These are phyloP conservation scores for Linepithema humile DNA, from an alignment of 1,140 invertebrate species.

Conservation along the genomic window DNA sequence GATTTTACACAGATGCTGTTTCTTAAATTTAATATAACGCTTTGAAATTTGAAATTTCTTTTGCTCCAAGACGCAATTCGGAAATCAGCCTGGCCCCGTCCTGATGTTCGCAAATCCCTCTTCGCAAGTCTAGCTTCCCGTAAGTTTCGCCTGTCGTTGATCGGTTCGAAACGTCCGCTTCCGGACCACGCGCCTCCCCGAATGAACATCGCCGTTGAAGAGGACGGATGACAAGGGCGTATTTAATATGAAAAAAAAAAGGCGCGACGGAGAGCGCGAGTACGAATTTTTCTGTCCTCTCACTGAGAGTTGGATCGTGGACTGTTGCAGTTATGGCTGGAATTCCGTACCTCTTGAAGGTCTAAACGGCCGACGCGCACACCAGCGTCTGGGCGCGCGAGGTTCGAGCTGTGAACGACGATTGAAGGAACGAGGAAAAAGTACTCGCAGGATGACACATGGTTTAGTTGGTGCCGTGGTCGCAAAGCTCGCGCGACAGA, in stretches of 20 bases:
- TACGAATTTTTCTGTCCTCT: conserved; percentile 61
- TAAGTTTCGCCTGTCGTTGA: conserved; percentile 37
- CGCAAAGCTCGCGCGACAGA: conserved; percentile 17
- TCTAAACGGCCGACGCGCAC: conserved; percentile 70
- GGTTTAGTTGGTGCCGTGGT: conserved; percentile 8
- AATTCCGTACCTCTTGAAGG: conserved; percentile 82
- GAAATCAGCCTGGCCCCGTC: conserved; percentile 27
- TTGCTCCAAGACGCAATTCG: neutral
- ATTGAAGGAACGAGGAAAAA: conserved; percentile 50
- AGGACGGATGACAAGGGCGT: neutral
- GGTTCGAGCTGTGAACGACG: conserved; percentile 41
- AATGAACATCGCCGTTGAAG: conserved; percentile 11
- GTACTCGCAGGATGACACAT: neutral
- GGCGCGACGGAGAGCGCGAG: conserved; percentile 45
- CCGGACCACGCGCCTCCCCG: neutral
- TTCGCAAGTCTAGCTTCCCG: neutral
- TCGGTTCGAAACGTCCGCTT: conserved; percentile 31
- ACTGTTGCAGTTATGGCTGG: conserved; percentile 83
- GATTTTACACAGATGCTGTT: neutral
- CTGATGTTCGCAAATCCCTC: neutral
- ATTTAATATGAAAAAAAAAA: conserved; percentile 10
- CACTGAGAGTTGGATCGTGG: conserved; percentile 70
- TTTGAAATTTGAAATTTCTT: too few relatives aligned
- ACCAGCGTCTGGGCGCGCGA: conserved; percentile 10
- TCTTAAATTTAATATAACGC: too few relatives aligned